These are phyloP conservation scores for Hemitrygon akajei DNA, from an alignment of 2,797 vertebrate genomes.

Conservation along the genomic window DNA sequence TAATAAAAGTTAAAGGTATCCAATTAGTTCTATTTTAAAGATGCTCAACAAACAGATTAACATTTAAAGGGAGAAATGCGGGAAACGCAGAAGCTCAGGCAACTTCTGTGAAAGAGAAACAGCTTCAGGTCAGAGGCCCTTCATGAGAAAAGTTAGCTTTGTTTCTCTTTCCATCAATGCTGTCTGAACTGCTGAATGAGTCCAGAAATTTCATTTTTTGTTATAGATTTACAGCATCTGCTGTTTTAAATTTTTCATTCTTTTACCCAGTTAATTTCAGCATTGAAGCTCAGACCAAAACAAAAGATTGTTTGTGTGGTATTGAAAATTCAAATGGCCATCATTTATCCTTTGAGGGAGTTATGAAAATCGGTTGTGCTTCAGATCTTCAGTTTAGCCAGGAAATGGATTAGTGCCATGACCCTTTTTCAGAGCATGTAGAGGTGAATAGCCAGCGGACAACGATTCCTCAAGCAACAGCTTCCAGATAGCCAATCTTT, in stretches of 20 bases:
- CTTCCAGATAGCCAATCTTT: too few relatives aligned
- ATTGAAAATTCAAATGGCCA: neutral
- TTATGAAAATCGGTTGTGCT: neutral
- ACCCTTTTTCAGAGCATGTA: neutral
- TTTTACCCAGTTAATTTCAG: neutral
- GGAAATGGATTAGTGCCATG: neutral
- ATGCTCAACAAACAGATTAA: neutral
- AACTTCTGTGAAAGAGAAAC: too few relatives aligned
- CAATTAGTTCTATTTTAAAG: neutral
- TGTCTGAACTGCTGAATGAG: too few relatives aligned
- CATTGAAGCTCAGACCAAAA: neutral
- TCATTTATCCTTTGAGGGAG: neutral
- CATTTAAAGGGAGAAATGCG: neutral
- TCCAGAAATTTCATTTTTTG: too few relatives aligned
- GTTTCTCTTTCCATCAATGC: too few relatives aligned
- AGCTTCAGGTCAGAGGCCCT: too few relatives aligned
- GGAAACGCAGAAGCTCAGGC: too few relatives aligned
- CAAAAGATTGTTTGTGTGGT: neutral
- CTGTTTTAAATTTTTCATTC: too few relatives aligned
- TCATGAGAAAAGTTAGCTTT: too few relatives aligned
- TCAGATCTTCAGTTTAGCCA: conserved; percentile 1
- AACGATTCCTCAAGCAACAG: too few relatives aligned
- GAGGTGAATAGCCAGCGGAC: neutral
- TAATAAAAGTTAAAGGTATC: neutral
- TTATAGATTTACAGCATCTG: too few relatives aligned